Evolutionary conservation across 1,140 invertebrate genomes (phyloP), one percentile per base, ranked within the genome.

Genomic region (Papilio glaucus): DNA sequence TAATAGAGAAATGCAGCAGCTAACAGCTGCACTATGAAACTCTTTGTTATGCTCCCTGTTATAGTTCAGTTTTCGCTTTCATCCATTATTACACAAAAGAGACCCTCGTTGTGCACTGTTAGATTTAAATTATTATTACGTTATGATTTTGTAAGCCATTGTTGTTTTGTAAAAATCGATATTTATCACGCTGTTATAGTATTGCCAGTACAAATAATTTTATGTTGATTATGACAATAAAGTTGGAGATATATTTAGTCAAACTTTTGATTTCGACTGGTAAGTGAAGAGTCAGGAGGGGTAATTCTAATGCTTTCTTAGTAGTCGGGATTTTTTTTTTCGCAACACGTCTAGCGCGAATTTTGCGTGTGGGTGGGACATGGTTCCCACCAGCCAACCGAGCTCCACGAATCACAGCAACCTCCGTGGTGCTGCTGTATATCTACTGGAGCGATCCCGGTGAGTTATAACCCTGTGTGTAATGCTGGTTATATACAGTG

Each of bases 1-100:
- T 37, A 15, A 5, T 38, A 37, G 33, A 10, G 6, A 18, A 38
- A 63, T 38, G 8, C n/a, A n/a, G n/a, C n/a, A n/a, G 38, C 38
- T 63, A 63, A 63, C 61, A 39, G 61, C 61, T 63, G 61, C 61
- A n/a, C 61, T 63, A 63, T 37, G 33, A 29, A 15, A 9, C n/a
- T 63, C n/a, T n/a, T n/a, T n/a, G n/a, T n/a, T n/a, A n/a, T 39
- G 7, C 29, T 63, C 61, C 61, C 7, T n/a, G n/a, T n/a, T n/a
- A 18, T 38, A 63, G 61, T 63, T 63, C 38, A 18, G 33, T 33
- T 57, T 57, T 63, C 29, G 33, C 33, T 18, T 63, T 63, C 29
- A 63, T 37, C 29, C 15, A 37, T 63, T 63, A 39, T 63, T 33
- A 61, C 0, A 4, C 13, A 1, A 29, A n/a, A 61, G 61, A 29